A percentile compares a stretch with the other conserved stretches of the same genome.
Evolutionary conservation across 1,140 invertebrate genomes (phyloP).

Genomic region (Drosophila sproati): DNA sequence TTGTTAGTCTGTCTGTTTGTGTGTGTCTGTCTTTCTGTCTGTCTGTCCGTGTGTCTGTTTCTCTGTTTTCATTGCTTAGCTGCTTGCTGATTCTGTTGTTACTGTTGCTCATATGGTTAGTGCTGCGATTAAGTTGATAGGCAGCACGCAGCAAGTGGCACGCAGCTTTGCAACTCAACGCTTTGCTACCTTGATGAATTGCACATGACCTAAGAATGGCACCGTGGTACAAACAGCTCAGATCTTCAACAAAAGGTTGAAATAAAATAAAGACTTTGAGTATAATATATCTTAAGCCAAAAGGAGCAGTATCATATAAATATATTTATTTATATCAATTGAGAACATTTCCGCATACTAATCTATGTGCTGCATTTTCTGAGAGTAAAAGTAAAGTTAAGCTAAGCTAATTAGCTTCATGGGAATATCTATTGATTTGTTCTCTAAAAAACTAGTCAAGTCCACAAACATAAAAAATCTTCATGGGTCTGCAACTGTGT

Average conservation of each 20-base stretch:
- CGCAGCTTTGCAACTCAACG: slow-evolving; percentile 52
- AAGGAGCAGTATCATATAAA: no score
- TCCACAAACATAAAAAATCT: no score
- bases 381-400: no score
- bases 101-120: slow-evolving; percentile 19
- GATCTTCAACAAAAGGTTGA: background rate
- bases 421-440: no score
- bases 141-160: slow-evolving; percentile 58
- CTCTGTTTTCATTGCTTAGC: slow-evolving; percentile 11
- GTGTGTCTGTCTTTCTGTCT: background rate
- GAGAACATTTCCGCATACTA: no score
- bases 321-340: no score
- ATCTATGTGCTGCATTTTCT: no score
- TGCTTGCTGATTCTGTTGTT: slow-evolving; percentile 21
- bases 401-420: no score
- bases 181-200: slow-evolving; percentile 62
- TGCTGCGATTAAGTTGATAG: slow-evolving; percentile 74
- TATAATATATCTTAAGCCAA: background rate
- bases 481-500: background rate
- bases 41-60: background rate
- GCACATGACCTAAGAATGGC: slow-evolving; percentile 27
- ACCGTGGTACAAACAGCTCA: slow-evolving; percentile 14
- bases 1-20: slow-evolving; percentile 37
- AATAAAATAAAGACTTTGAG: background rate
- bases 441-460: no score